Conservation (phyloP, 92 coral and sea anemone genomes). For the Parazoanthus darwini region DNA sequence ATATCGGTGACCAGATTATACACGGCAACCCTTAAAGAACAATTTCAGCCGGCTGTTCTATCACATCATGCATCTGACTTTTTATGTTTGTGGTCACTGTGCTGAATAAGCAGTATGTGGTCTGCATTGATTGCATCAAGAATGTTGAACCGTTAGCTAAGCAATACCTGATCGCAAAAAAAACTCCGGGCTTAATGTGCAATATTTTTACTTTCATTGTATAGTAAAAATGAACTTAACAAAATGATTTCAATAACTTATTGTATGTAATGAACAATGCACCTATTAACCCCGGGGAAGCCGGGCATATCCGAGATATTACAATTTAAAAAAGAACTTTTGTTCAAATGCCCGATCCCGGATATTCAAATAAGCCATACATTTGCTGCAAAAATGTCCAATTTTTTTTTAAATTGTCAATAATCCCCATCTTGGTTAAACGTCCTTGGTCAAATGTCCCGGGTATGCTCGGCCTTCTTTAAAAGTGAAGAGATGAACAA, state of each 20-base stretch:
- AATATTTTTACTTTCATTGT: not conserved
- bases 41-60: too few relatives aligned
- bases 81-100: too few relatives aligned
- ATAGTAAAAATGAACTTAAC: not conserved
- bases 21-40: too few relatives aligned
- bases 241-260: not conserved
- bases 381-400: not conserved
- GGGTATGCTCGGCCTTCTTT: not conserved
- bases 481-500: not conserved
- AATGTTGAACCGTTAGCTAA: not conserved
- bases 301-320: too few relatives aligned
- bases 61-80: too few relatives aligned
- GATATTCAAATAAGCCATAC: not conserved
- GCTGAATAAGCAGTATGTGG: not conserved
- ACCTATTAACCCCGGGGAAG: too few relatives aligned
- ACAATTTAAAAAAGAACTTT: too few relatives aligned
- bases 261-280: not conserved
- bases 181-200: not conserved
- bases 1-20: not conserved
- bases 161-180: not conserved
- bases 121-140: not conserved
- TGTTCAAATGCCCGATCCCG: not conserved
- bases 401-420: not conserved
- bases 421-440: not conserved
- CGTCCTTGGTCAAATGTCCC: not conserved